phyloP scores from a whole-genome alignment of 1,140 invertebrate species.

The Sycobia sp. region DNA sequence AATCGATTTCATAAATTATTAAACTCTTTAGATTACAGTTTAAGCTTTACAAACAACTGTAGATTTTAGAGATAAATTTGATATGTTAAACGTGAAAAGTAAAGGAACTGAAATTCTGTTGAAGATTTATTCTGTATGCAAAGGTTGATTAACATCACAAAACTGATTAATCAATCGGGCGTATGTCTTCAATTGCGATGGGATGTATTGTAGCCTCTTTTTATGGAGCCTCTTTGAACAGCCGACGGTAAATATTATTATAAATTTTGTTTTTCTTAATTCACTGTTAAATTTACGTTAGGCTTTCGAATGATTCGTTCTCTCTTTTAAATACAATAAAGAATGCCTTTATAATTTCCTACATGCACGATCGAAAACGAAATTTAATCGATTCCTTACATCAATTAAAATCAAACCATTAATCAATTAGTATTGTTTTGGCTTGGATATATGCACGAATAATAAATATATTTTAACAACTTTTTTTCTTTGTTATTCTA shows the following conservation, averaged over 20 bases:
- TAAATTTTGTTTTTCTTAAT: constrained; percentile 41
- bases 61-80: constrained; percentile 50
- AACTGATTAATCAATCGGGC: constrained; percentile 6
- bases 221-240: too few relatives aligned
- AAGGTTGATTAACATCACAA: not conserved
- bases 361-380: constrained; percentile 17
- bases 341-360: constrained; percentile 17
- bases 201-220: too few relatives aligned
- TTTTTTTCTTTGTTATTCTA: constrained; percentile 27
- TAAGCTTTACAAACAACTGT: constrained; percentile 41
- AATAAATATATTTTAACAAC: constrained; percentile 37
- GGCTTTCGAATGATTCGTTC: constrained; percentile 35
- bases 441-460: constrained; percentile 44
- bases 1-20: too few relatives aligned
- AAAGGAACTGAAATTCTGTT: constrained; percentile 37
- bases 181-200: constrained; percentile 1
- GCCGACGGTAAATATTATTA: constrained; percentile 20
- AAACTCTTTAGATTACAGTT: too few relatives aligned
- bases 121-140: constrained; percentile 14
- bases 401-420: constrained; percentile 29
- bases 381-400: constrained; percentile 11
- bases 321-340: constrained; percentile 18
- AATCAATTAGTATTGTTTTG: constrained; percentile 51
- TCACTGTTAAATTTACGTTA: constrained; percentile 44
- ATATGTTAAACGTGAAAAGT: constrained; percentile 52